phyloP scores from a whole-genome alignment of 2,113 vertebrate species.

The Castor canadensis region DNA sequence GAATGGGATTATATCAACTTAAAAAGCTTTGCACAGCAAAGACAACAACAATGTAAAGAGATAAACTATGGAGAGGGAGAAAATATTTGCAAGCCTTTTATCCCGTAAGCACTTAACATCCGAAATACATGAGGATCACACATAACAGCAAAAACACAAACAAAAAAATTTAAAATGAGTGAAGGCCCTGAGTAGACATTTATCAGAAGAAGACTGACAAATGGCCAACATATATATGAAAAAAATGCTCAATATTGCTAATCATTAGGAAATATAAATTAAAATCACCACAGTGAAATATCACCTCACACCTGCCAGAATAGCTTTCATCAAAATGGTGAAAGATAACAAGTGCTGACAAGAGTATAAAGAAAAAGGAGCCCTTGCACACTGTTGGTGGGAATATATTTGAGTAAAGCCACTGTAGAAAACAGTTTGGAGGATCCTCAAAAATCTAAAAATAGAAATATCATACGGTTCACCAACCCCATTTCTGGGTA shows the following conservation, averaged over 20 bases:
- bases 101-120: background rate
- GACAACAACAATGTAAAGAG: background rate
- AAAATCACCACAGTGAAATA: background rate
- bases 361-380: background rate
- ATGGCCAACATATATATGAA: background rate
- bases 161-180: background rate
- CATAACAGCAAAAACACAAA: background rate
- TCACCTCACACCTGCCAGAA: background rate
- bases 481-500: background rate
- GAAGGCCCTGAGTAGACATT: background rate
- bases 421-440: too few species aligned
- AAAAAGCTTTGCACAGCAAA: background rate
- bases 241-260: background rate
- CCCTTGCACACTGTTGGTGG: fast-evolving
- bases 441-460: too few species aligned
- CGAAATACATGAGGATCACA: background rate
- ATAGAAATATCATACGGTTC: too few species aligned
- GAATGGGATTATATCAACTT: background rate
- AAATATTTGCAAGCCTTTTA: background rate
- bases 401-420: too few species aligned
- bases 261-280: background rate
- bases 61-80: background rate
- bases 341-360: background rate
- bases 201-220: background rate
- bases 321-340: background rate